phyloP scores from a whole-genome alignment of 1,140 invertebrate species.

The Pemphigus obesinymphae region DNA sequence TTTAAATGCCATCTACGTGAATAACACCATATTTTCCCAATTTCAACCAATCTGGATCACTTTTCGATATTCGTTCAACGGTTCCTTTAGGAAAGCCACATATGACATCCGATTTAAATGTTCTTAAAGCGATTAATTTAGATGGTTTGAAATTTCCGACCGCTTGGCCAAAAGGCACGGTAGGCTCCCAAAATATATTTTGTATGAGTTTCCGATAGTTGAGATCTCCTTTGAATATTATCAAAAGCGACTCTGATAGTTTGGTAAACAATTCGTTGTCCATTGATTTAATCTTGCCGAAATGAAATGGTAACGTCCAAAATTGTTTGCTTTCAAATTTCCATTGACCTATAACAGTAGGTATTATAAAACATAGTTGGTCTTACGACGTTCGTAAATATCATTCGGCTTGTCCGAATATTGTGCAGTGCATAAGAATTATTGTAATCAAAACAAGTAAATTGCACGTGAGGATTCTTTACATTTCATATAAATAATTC shows the following conservation, averaged over 20 bases:
- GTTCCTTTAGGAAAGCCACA: slow-evolving; percentile 67
- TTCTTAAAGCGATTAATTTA: slow-evolving; percentile 75
- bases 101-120: slow-evolving; percentile 86
- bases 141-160: slow-evolving; percentile 78
- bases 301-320: slow-evolving; percentile 84
- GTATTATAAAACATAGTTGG: too few relatives aligned
- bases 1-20: slow-evolving; percentile 52
- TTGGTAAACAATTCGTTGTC: slow-evolving; percentile 67
- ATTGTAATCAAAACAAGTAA: too few relatives aligned
- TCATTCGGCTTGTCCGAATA: too few relatives aligned
- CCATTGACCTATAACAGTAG: slow-evolving; percentile 43
- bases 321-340: slow-evolving; percentile 60
- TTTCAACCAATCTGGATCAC: slow-evolving; percentile 77
- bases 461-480: too few relatives aligned
- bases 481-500: too few relatives aligned
- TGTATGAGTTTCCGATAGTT: slow-evolving; percentile 93
- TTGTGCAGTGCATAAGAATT: too few relatives aligned
- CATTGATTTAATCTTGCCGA: slow-evolving; percentile 67
- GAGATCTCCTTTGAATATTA: slow-evolving; percentile 94
- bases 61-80: slow-evolving; percentile 58
- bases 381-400: too few relatives aligned
- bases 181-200: slow-evolving; percentile 77
- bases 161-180: slow-evolving; percentile 63
- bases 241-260: slow-evolving; percentile 63
- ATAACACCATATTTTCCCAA: slow-evolving; percentile 82